Conservation (phyloP, 2,113 vertebrate genomes). For the Muntiacus reevesi region DNA sequence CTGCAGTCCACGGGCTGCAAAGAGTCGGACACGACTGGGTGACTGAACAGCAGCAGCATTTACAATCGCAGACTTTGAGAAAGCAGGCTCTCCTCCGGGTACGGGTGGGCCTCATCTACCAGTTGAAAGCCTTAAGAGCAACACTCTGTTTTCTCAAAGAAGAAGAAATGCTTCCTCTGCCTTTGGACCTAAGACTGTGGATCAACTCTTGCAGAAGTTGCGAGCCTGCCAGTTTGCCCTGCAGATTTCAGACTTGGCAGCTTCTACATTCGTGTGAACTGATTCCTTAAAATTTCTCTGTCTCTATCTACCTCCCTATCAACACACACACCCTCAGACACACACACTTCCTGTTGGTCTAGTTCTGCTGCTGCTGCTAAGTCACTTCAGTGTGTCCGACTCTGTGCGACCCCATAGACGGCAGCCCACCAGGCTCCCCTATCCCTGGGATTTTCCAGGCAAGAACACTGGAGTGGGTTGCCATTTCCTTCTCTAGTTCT, state of each 20-base stretch:
- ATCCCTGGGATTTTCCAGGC: too few species aligned
- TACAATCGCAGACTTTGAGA: background rate
- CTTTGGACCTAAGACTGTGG: background rate
- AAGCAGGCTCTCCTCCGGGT: background rate
- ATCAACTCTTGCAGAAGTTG: background rate
- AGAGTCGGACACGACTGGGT: background rate
- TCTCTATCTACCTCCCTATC: background rate
- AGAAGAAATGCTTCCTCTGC: background rate
- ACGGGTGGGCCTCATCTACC: background rate
- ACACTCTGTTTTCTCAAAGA: background rate
- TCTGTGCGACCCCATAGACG: too few species aligned
- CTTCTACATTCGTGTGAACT: background rate
- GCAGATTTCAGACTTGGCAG: background rate
- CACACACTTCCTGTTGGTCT: background rate
- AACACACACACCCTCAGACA: background rate
- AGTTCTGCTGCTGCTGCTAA: too few species aligned
- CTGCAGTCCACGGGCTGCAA: background rate
- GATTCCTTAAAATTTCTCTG: background rate
- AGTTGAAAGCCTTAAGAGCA: background rate
- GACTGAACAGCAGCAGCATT: background rate
- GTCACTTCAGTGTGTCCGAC: too few species aligned
- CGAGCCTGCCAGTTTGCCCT: background rate
- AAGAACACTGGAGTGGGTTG: too few species aligned
- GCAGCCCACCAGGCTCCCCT: too few species aligned
- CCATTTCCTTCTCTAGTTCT: background rate